Base-by-base conservation (phyloP, 2,113 vertebrate genomes). In the Macquaria australasica region DNA sequence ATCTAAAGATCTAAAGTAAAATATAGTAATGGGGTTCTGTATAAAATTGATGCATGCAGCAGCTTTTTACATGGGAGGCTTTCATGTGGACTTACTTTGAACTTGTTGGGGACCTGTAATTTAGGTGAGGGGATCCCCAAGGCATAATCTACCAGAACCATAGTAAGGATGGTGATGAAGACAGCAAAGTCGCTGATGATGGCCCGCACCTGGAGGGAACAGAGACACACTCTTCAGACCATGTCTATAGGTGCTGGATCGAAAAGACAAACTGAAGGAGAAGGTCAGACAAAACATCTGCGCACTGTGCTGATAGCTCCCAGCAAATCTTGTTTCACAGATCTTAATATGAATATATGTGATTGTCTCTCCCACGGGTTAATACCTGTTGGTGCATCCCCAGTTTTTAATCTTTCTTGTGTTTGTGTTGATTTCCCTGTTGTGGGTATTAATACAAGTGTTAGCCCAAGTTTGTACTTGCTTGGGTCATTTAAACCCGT, bases 131-230 rank as follows among this genome's bases (percentile, higher is more conserved):
- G 98, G 85, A 99, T 97, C 25, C 99, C 99, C 83, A 99, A 92
- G 74, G 92, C 96, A 60, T 98, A 99, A 90, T 99, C 99, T 72
- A 97, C 93, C 15, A 98, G 77, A 84, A 99, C 98, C 99, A 99
- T 99, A 59, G 96, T 97, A 76, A 97, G 88, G 92, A 99, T 99
- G 75, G 98, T 99, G 92, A 99, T 97, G 96, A 99, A 99, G 70
- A 99, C 98, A 0, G 98, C 98, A 90, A 99, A 99, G 90, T 99
- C 98, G 81, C 98, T 99, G 95, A 99, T 97, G 90, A 98, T 96
- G 58, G 97, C 96, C 73, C 98, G 96, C 71, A 99, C 98, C 98
- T 99, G 76, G 2, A 79, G 31, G 28, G 6, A 78, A 74, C 50
- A 66, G 12, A 75, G 14, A 72, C 12, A 60, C 3, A 68, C 8